phyloP scores from a whole-genome alignment of 2,113 vertebrate genomes.

The Nothoprocta perdicaria region DNA sequence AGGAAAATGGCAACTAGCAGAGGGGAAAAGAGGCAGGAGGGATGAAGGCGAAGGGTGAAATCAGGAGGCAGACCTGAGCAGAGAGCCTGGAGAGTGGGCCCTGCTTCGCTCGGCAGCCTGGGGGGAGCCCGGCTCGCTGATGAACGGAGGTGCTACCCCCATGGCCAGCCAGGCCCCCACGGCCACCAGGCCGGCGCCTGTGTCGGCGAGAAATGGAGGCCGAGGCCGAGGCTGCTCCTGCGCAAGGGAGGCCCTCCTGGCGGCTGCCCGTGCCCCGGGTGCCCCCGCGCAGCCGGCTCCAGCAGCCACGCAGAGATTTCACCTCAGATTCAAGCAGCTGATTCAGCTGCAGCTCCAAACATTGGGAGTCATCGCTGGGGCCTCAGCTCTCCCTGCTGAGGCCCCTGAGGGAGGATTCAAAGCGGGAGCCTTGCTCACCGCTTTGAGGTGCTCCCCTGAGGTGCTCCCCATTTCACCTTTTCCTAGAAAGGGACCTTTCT shows the following conservation, averaged over 20 bases:
- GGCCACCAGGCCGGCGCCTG: not conserved
- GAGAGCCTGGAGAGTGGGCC: not conserved
- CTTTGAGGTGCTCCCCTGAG: not conserved
- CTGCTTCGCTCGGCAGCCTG: not conserved
- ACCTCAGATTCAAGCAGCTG: not conserved
- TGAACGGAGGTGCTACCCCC: constrained; percentile 1
- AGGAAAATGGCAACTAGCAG: not conserved
- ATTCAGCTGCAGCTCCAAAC: not conserved
- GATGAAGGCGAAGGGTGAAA: not conserved
- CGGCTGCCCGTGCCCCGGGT: no score
- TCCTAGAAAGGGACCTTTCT: not conserved
- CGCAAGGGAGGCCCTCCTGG: not conserved
- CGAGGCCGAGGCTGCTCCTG: not conserved
- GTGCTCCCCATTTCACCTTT: not conserved
- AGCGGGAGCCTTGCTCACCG: not conserved
- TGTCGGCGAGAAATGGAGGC: constrained; percentile 44
- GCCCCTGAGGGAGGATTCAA: not conserved
- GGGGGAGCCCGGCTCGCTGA: constrained; percentile 9
- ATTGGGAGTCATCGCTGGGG: not conserved
- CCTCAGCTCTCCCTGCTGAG: no score
- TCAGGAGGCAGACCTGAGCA: not conserved
- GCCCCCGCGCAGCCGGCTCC: not conserved
- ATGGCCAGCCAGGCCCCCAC: not conserved
- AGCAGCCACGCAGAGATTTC: not conserved
- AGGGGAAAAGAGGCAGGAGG: not conserved